Conservation (phyloP, 2,113 vertebrate species). For the Hiodon tergisus region DNA sequence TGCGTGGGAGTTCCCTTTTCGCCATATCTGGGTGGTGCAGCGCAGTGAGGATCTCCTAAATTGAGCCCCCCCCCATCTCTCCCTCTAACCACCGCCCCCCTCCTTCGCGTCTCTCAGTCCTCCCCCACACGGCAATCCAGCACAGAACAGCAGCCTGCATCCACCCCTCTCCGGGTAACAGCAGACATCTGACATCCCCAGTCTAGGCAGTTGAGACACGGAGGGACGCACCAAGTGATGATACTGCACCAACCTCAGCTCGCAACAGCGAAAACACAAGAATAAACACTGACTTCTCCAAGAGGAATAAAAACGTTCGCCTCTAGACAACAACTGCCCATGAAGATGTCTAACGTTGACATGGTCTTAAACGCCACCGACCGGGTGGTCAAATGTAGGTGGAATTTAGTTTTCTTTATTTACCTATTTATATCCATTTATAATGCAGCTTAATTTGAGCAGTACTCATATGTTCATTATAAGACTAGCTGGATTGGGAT, state of each 20-base stretch:
- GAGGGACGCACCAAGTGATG: constrained; percentile 65
- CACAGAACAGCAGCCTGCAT: constrained; percentile 52
- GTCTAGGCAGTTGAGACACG: constrained; percentile 50
- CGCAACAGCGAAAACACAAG: constrained; percentile 47
- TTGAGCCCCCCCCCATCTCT: constrained; percentile 28
- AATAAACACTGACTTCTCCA: constrained; percentile 45
- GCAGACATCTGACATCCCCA: constrained; percentile 43
- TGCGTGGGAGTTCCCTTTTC: constrained; percentile 76
- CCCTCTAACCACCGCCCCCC: constrained; percentile 27
- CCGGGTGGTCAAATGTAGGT: constrained; percentile 74
- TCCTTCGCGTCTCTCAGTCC: constrained; percentile 45
- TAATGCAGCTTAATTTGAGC: neutral
- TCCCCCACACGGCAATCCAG: constrained; percentile 63
- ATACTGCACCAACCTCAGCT: constrained; percentile 62
- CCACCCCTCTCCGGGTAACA: constrained; percentile 51
- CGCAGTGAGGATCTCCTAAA: constrained; percentile 42
- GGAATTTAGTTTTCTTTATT: neutral
- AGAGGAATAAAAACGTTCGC: constrained; percentile 49
- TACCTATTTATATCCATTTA: neutral
- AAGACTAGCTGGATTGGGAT: neutral
- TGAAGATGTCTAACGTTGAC: constrained; percentile 80
- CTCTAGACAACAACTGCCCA: constrained; percentile 62
- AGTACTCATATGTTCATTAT: neutral
- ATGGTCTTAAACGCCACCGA: constrained; percentile 71
- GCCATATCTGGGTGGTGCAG: constrained; percentile 59